Evolutionary conservation across 2,113 vertebrate species (phyloP).

Genomic region (Misgurnus anguillicaudatus): DNA sequence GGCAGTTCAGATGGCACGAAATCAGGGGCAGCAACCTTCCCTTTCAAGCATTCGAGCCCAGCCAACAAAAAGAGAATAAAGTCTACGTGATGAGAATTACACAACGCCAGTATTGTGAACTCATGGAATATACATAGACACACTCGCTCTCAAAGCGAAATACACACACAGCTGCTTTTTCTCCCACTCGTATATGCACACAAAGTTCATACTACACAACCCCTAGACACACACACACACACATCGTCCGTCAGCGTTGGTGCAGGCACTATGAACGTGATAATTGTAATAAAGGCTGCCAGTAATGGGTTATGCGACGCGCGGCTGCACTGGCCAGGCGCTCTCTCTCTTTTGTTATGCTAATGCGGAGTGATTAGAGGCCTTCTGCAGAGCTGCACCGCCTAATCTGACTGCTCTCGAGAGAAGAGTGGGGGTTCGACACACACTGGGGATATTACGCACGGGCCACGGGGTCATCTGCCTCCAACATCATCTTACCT

Average conservation of each 20-base stretch:
- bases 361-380: conserved; percentile 58
- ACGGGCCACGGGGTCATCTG: conserved; percentile 50
- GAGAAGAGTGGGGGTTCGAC: conserved; percentile 28
- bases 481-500: conserved; percentile 40
- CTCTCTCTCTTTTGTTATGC: conserved; percentile 57
- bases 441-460: conserved; percentile 57
- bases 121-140: conserved; percentile 14
- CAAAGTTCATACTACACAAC: conserved; percentile 32
- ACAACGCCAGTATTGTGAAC: conserved; percentile 4
- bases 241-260: conserved; percentile 36
- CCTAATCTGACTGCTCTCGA: conserved; percentile 54
- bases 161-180: conserved; percentile 31
- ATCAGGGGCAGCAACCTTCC: conserved; percentile 36
- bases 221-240: conserved; percentile 14
- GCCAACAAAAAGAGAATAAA: conserved; percentile 40
- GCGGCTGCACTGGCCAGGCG: conserved; percentile 43
- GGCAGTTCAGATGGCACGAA: neutral
- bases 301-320: conserved; percentile 57
- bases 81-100: conserved; percentile 34
- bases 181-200: conserved; percentile 11
- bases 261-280: conserved; percentile 56
- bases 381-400: conserved; percentile 53
- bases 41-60: conserved; percentile 30
- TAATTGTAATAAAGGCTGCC: conserved; percentile 62
- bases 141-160: conserved; percentile 7